Conservation (phyloP, 2,888 invertebrate species). For the Sepioteuthis lessoniana region DNA sequence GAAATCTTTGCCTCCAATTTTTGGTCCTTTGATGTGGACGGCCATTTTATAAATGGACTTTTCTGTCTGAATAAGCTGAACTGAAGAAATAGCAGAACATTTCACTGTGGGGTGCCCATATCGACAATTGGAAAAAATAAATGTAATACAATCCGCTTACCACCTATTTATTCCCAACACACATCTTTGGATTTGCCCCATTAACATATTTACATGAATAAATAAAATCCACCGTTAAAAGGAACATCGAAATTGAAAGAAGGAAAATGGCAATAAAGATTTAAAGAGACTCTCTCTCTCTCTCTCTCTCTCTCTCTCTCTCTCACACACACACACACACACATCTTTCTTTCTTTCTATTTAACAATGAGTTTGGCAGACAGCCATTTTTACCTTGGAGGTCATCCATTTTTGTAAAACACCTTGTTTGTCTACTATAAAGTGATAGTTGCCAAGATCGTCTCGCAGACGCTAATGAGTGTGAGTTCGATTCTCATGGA, state of each 20-base stretch:
- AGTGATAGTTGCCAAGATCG: not conserved
- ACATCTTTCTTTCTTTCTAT: not conserved
- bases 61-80: too few relatives aligned
- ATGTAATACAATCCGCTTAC: not conserved
- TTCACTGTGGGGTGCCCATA: too few relatives aligned
- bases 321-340: too few relatives aligned
- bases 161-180: not conserved
- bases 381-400: not conserved
- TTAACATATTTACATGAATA: not conserved
- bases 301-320: too few relatives aligned
- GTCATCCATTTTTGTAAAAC: not conserved
- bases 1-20: too few relatives aligned
- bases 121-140: too few relatives aligned
- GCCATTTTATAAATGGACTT: too few relatives aligned
- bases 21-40: too few relatives aligned
- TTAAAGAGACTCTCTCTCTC: not conserved
- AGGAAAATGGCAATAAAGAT: not conserved
- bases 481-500: not conserved
- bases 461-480: not conserved
- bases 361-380: not conserved
- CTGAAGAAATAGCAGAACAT: too few relatives aligned
- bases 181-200: not conserved
- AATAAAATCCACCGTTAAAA: not conserved
- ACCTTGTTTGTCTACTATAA: not conserved
- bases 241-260: not conserved